These are phyloP conservation scores for Phylloscopus trochiloides DNA, from an alignment of 2,113 vertebrate species.

Conservation along the genomic window DNA sequence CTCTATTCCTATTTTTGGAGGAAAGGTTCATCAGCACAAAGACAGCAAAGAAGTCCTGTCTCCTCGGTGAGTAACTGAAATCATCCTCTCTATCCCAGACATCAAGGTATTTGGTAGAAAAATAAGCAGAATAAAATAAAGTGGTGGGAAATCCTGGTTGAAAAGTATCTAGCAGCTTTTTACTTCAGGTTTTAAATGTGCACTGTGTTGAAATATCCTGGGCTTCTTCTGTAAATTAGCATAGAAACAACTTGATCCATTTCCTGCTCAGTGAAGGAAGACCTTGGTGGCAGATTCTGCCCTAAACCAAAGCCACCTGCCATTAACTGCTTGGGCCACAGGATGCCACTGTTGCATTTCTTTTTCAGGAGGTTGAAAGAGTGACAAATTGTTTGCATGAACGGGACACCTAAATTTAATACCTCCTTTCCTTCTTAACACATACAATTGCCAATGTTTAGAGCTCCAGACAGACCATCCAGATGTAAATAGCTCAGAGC, in stretches of 20 bases:
- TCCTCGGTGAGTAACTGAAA: background rate
- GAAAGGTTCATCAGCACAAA: background rate
- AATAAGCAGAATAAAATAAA: background rate
- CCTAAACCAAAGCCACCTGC: slow-evolving; percentile 6
- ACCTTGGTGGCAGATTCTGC: background rate
- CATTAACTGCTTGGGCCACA: slow-evolving; percentile 62
- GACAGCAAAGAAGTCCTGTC: background rate
- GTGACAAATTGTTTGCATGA: background rate
- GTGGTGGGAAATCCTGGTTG: background rate
- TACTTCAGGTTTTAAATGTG: background rate
- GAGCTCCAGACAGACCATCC: background rate
- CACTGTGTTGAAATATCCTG: background rate
- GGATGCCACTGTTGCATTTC: slow-evolving; percentile 71
- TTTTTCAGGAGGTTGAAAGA: background rate
- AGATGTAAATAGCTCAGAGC: slow-evolving; percentile 8
- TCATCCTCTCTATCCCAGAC: background rate
- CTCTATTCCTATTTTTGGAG: background rate
- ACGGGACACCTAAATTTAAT: background rate
- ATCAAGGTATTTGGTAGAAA: background rate
- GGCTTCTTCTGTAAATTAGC: background rate
- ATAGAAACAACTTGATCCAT: background rate
- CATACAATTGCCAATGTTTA: background rate
- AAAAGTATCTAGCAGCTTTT: background rate
- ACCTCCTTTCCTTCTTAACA: background rate
- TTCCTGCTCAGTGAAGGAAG: fast-evolving